Evolutionary conservation across 2,797 vertebrate genomes (phyloP).

Genomic region (Dendrocincla tyrannina): DNA sequence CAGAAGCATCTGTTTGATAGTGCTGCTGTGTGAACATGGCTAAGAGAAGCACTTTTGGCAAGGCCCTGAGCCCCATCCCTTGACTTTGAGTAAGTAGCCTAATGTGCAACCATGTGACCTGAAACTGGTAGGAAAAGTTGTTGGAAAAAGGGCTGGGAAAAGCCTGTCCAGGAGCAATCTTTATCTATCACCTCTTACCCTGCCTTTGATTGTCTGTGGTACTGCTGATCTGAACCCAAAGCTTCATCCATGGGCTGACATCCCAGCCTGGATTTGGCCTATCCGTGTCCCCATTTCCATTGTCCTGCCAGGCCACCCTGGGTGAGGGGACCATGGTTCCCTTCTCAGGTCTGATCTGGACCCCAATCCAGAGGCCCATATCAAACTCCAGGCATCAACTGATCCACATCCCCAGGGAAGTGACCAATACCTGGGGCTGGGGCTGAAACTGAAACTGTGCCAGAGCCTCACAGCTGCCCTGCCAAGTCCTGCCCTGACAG

Average conservation of each 20-base stretch:
- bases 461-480: no score
- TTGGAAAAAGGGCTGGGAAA: not conserved
- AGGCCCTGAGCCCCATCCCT: not conserved
- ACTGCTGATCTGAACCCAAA: not conserved
- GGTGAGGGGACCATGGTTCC: fast-evolving
- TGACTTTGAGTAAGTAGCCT: not conserved
- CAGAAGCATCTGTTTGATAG: not conserved
- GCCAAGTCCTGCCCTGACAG: not conserved
- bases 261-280: no score
- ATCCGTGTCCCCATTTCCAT: not conserved
- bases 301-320: not conserved
- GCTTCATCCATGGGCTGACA: not conserved
- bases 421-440: fast-evolving
- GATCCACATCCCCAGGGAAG: fast-evolving
- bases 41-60: not conserved
- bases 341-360: not conserved
- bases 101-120: not conserved
- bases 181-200: not conserved
- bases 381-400: not conserved
- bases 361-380: fast-evolving
- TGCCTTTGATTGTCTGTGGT: not conserved
- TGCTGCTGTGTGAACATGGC: not conserved
- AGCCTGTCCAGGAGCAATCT: not conserved
- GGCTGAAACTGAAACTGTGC: not conserved
- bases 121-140: not conserved